Conservation (phyloP, 2,797 vertebrate genomes). For the Cuniculus paca region DNA sequence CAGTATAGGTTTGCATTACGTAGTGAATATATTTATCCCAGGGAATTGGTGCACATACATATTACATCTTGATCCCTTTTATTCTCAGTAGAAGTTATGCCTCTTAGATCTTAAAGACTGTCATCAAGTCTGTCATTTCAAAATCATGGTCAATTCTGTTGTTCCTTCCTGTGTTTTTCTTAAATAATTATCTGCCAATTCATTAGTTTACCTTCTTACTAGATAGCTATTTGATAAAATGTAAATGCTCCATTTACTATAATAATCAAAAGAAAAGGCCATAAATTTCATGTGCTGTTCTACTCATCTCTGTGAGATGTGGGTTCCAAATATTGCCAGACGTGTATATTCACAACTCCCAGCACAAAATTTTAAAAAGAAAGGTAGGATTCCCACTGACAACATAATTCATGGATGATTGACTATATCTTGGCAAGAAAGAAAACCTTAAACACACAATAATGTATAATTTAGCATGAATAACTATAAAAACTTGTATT, state of each 20-base stretch:
- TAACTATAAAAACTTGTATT: constrained; percentile 25
- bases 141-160: neutral
- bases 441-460: constrained; percentile 4
- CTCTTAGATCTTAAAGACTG: neutral
- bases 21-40: neutral
- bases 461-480: neutral
- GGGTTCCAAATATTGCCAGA: neutral
- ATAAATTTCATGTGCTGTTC: neutral
- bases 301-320: neutral
- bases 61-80: neutral
- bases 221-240: neutral
- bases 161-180: neutral
- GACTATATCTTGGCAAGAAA: neutral
- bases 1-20: neutral
- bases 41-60: neutral
- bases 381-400: constrained; percentile 35
- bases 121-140: neutral
- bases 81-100: neutral
- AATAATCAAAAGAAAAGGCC: neutral
- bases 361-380: constrained; percentile 37
- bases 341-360: neutral
- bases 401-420: constrained; percentile 32
- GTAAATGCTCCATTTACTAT: neutral
- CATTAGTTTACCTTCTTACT: neutral
- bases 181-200: neutral